Conservation (phyloP, 2,888 invertebrate genomes). For the Aromia moschata region DNA sequence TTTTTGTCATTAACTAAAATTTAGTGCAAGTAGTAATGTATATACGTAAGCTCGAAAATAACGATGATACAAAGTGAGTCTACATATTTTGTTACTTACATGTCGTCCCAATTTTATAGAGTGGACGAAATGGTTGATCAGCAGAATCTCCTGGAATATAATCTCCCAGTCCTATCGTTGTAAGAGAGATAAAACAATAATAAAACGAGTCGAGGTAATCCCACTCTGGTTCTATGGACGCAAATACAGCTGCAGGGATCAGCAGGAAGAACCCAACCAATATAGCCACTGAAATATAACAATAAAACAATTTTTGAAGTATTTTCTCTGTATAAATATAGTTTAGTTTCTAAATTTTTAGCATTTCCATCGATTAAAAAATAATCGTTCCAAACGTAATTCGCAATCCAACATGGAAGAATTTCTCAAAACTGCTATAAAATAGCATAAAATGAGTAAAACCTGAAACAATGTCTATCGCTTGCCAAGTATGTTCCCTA, state of each 20-base stretch:
- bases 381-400: too few relatives aligned
- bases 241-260: slow-evolving; percentile 80
- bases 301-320: too few relatives aligned
- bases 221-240: slow-evolving; percentile 82
- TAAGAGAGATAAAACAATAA: slow-evolving; percentile 90
- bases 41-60: too few relatives aligned
- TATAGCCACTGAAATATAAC: slow-evolving; percentile 65
- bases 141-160: slow-evolving; percentile 87
- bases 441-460: too few relatives aligned
- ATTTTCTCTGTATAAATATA: too few relatives aligned
- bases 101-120: slow-evolving; percentile 85
- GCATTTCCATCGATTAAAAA: too few relatives aligned
- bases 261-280: slow-evolving; percentile 73
- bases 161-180: slow-evolving; percentile 89
- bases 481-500: too few relatives aligned
- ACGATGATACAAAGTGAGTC: not conserved
- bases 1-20: too few relatives aligned
- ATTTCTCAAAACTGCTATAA: too few relatives aligned
- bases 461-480: too few relatives aligned
- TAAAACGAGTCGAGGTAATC: slow-evolving; percentile 87
- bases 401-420: too few relatives aligned
- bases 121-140: slow-evolving; percentile 77
- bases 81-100: slow-evolving; percentile 63
- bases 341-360: not conserved
- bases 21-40: too few relatives aligned